Evolutionary conservation across 2,797 vertebrate genomes (phyloP).

Genomic region (Tiaroga cobitis): DNA sequence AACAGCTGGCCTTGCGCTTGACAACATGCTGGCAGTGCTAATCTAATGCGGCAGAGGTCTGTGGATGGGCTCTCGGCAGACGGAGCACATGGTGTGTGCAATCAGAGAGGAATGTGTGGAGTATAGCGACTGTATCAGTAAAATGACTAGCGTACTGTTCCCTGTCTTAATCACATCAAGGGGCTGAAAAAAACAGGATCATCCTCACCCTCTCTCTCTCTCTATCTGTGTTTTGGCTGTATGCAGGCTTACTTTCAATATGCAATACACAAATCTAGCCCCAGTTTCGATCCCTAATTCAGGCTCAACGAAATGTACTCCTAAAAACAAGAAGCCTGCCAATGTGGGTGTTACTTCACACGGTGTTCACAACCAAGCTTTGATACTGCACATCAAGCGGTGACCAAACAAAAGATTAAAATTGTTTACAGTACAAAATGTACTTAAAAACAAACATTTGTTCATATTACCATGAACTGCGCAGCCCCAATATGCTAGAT

Average conservation of each 20-base stretch:
- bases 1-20: conserved; percentile 36
- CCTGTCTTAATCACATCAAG: conserved; percentile 44
- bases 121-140: conserved; percentile 46
- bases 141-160: conserved; percentile 39
- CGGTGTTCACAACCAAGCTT: not conserved
- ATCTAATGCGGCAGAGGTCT: conserved; percentile 47
- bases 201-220: not conserved
- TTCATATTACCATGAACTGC: not conserved
- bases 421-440: not conserved
- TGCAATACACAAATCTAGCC: conserved; percentile 2
- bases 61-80: conserved; percentile 22
- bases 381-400: not conserved
- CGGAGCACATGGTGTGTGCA: conserved; percentile 45
- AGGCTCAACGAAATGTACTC: not conserved
- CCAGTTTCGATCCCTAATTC: conserved; percentile 1
- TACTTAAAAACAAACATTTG: not conserved
- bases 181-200: not conserved
- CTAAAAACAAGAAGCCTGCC: conserved; percentile 8
- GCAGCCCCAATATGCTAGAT: not conserved
- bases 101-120: conserved; percentile 65
- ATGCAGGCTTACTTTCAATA: not conserved
- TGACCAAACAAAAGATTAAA: not conserved
- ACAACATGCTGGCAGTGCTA: conserved; percentile 48
- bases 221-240: not conserved
- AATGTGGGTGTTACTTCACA: not conserved